A percentile compares a stretch with the other conserved stretches of the same genome.
These are phyloP conservation scores for Potamarius usumacintae DNA, from an alignment of 2,113 vertebrate genomes.

Conservation along the genomic window DNA sequence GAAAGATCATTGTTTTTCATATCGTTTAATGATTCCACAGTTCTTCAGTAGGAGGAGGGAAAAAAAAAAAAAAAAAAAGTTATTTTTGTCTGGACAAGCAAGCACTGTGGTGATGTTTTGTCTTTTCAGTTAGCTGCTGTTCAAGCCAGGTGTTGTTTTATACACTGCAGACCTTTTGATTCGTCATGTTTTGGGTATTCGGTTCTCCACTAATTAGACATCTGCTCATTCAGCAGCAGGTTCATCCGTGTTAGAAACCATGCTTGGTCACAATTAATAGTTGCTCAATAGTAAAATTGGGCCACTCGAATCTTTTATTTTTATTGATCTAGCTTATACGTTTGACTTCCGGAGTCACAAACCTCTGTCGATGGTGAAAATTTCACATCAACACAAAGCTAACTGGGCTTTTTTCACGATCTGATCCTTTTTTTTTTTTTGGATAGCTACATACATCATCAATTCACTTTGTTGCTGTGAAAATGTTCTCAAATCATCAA, in stretches of 20 bases:
- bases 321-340: background rate
- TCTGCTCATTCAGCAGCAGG: background rate
- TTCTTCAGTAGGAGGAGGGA: background rate
- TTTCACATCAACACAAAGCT: too few species aligned
- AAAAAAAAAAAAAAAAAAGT: background rate
- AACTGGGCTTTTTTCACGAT: too few species aligned
- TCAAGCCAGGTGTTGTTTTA: background rate
- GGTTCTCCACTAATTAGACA: background rate
- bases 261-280: background rate
- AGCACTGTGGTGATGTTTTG: background rate
- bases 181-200: background rate
- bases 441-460: too few species aligned
- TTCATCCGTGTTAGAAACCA: background rate
- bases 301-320: background rate
- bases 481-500: too few species aligned
- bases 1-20: background rate
- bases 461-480: too few species aligned
- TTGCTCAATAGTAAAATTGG: background rate
- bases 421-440: too few species aligned
- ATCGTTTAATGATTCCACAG: background rate
- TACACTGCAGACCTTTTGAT: background rate
- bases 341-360: too few species aligned
- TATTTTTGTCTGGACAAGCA: background rate
- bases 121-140: background rate
- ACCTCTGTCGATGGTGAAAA: too few species aligned